Evolutionary conservation across 1,140 invertebrate genomes (phyloP).

Genomic region (Drosophila kohkoa): DNA sequence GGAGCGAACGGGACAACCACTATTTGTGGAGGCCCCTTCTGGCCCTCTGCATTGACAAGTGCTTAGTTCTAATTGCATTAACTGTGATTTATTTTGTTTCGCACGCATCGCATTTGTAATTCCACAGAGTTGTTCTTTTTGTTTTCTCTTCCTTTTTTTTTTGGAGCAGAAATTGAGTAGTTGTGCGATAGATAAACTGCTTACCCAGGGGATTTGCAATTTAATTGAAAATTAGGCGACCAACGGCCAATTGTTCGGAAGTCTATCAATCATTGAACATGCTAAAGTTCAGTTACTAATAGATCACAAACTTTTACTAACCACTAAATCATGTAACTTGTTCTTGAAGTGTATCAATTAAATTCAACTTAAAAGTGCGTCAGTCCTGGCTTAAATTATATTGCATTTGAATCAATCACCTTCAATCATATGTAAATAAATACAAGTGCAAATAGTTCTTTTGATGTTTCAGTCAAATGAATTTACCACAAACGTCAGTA

Average conservation of each 20-base stretch:
- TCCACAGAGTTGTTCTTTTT: not conserved
- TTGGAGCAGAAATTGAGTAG: conserved; percentile 22
- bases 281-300: not conserved
- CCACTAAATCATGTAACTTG: too few species aligned
- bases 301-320: not conserved
- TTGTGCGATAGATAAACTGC: conserved; percentile 4
- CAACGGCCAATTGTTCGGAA: not conserved
- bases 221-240: conserved; percentile 8
- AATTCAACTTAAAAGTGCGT: too few species aligned
- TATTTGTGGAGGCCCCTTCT: conserved; percentile 2
- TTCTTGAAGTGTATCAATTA: too few species aligned
- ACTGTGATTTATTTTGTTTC: conserved; percentile 56
- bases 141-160: not conserved
- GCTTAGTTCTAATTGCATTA: conserved; percentile 65
- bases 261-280: not conserved
- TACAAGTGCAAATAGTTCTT: too few species aligned
- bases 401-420: too few species aligned
- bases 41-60: conserved; percentile 42
- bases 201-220: not conserved
- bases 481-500: too few species aligned
- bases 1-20: not conserved
- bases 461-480: too few species aligned
- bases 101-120: conserved; percentile 33
- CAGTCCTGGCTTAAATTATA: too few species aligned
- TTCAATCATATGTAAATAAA: too few species aligned